A percentile compares a stretch with the other conserved stretches of the same genome.
Conservation (phyloP, 2,113 vertebrate species). For the Lophura nycthemera region DNA sequence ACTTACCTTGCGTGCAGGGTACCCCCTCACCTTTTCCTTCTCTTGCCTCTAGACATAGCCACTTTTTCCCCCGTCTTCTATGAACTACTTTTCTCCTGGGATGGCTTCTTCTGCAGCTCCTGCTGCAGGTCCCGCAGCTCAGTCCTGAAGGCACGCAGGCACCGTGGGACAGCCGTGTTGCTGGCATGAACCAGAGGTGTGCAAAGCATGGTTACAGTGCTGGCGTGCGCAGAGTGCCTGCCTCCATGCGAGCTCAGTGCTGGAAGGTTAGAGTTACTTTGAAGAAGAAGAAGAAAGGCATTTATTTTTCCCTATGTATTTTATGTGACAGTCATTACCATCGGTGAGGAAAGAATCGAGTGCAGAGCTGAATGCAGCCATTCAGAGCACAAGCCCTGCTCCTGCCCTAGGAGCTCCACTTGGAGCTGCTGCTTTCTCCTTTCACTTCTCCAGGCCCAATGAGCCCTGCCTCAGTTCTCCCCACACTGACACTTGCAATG, state of each 20-base stretch:
- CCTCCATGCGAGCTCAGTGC: neutral
- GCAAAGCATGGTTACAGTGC: neutral
- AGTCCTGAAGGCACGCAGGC: constrained; percentile 32
- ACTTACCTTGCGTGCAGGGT: constrained; percentile 31
- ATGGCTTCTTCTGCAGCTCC: neutral
- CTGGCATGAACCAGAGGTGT: neutral
- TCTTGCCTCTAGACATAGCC: constrained; percentile 47
- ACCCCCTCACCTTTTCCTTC: constrained; percentile 64
- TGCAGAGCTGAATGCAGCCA: neutral
- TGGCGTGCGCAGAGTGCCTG: neutral
- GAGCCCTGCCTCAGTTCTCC: neutral
- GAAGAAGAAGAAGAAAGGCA: constrained; percentile 59
- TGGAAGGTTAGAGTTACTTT: constrained; percentile 17
- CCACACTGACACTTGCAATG: neutral
- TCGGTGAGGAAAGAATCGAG: neutral
- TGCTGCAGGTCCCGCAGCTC: neutral
- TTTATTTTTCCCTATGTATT: constrained; percentile 33
- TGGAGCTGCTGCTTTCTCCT: neutral
- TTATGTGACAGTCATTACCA: constrained; percentile 21
- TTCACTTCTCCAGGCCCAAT: neutral
- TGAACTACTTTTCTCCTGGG: constrained; percentile 17
- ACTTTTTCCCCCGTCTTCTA: constrained; percentile 19
- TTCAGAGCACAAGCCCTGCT: neutral
- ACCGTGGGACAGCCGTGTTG: neutral
- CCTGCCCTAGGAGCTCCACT: neutral